Percentiles rank a stretch among this genome's conserved stretches.
Evolutionary conservation across 2,797 vertebrate species (phyloP).

Genomic region (Acanthopagrus latus): DNA sequence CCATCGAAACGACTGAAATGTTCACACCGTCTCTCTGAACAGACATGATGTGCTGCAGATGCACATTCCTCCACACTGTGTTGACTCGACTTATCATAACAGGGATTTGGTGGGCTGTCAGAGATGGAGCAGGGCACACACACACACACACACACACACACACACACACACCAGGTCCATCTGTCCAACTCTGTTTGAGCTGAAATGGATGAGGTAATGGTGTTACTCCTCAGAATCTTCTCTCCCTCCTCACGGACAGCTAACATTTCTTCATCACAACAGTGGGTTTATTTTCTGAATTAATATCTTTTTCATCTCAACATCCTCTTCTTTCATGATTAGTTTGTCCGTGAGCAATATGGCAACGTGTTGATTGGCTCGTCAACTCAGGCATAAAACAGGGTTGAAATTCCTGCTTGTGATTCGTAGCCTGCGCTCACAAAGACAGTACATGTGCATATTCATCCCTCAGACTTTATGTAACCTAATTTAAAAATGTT

Average conservation of each 20-base stretch:
- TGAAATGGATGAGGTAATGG: constrained; percentile 80
- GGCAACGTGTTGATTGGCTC: too few relatives aligned
- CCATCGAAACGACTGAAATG: not conserved
- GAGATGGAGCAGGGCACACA: constrained; percentile 47
- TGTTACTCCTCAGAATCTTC: constrained; percentile 56
- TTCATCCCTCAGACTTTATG: too few relatives aligned
- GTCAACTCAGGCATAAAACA: too few relatives aligned
- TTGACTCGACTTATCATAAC: constrained; percentile 69
- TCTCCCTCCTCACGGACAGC: constrained; percentile 24
- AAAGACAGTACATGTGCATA: too few relatives aligned
- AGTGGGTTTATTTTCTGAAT: not conserved
- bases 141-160: constrained; percentile 37
- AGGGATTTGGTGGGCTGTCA: constrained; percentile 69
- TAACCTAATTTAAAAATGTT: too few relatives aligned
- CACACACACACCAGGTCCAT: constrained; percentile 55
- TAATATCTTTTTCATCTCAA: not conserved
- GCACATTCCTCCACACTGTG: constrained; percentile 79
- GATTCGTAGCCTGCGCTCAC: too few relatives aligned
- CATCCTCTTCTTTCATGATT: not conserved
- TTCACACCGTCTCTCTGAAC: constrained; percentile 5
- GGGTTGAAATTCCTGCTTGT: too few relatives aligned
- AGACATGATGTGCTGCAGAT: constrained; percentile 66
- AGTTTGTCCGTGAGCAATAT: too few relatives aligned
- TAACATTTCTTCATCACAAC: constrained; percentile 9
- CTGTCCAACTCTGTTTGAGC: constrained; percentile 61